Conservation (phyloP, 2,888 invertebrate genomes). For the Hemistola chrysoprasaria region DNA sequence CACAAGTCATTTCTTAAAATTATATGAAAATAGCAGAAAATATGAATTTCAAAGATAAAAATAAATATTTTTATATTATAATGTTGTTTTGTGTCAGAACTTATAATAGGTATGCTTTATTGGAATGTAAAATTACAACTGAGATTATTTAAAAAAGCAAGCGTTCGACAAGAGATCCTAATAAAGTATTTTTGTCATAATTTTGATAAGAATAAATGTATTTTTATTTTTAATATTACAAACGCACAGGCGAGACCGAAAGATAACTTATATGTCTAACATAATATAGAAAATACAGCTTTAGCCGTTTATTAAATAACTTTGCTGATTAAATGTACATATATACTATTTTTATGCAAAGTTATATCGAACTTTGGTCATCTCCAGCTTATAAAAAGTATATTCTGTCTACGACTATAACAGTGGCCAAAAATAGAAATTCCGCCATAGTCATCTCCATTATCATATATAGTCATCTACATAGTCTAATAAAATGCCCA, state of each 20-base stretch:
- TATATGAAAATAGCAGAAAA: constrained; percentile 7
- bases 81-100: constrained; percentile 32
- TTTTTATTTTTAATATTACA: too few relatives aligned
- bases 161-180: constrained; percentile 64
- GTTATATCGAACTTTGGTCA: constrained; percentile 84
- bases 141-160: constrained; percentile 60
- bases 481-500: too few relatives aligned
- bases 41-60: constrained; percentile 7
- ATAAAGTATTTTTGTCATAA: constrained; percentile 16
- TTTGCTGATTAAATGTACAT: constrained; percentile 70
- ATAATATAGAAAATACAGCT: constrained; percentile 57
- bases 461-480: too few relatives aligned
- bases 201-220: too few relatives aligned
- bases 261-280: constrained; percentile 43
- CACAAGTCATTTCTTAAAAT: constrained; percentile 10
- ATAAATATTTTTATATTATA: neutral
- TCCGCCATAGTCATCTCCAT: too few relatives aligned
- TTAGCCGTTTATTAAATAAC: constrained; percentile 68
- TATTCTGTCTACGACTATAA: too few relatives aligned
- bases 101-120: constrained; percentile 59
- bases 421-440: too few relatives aligned
- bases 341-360: constrained; percentile 58
- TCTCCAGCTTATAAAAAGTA: constrained; percentile 84
- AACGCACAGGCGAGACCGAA: constrained; percentile 45
- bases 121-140: constrained; percentile 76